Conservation (phyloP, 2,113 vertebrate genomes). For the Acrocephalus kingi region DNA sequence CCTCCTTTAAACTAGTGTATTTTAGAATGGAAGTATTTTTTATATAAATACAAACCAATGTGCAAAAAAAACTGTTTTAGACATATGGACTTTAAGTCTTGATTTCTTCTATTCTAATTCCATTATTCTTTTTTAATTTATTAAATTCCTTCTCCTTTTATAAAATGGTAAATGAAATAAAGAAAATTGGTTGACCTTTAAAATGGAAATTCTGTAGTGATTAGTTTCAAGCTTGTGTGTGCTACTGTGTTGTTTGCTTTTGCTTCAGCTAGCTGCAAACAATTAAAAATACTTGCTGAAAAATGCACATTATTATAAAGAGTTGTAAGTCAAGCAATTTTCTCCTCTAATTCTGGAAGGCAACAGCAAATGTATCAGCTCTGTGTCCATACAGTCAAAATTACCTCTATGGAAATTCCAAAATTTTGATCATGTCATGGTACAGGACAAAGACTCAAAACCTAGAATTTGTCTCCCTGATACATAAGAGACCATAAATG, state of each 20-base stretch:
- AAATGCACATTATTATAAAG: neutral
- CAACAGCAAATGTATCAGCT: neutral
- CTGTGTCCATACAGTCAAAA: neutral
- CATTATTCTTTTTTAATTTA: neutral
- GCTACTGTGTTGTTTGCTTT: neutral
- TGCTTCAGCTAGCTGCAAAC: neutral
- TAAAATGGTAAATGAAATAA: neutral
- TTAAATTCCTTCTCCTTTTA: neutral
- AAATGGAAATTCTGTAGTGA: neutral
- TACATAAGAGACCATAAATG: neutral
- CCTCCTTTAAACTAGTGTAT: neutral
- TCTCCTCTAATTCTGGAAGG: neutral
- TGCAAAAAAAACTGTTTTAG: neutral
- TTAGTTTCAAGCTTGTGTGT: neutral
- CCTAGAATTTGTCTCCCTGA: neutral
- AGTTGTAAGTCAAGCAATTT: neutral
- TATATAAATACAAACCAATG: neutral
- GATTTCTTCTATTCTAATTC: neutral
- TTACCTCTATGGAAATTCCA: neutral
- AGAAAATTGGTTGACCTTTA: neutral
- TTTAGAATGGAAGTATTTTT: neutral
- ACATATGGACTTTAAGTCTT: neutral
- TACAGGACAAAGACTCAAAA: neutral
- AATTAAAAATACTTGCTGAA: neutral
- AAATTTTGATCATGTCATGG: neutral